phyloP scores from a whole-genome alignment of 2,888 invertebrate species.

The Campoplex nolae region DNA sequence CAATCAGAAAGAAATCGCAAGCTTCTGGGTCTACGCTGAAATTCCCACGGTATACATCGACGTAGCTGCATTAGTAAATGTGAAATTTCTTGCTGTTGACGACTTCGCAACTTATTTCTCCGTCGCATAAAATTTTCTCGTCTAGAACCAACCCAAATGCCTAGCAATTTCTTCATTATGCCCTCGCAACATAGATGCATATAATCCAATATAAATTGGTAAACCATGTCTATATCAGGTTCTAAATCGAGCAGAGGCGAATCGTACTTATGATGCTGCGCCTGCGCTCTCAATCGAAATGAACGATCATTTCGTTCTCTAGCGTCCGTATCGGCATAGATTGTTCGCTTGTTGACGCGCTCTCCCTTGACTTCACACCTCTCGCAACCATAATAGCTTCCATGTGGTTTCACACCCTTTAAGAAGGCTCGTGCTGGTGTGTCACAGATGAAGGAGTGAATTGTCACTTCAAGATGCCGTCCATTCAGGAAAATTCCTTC shows the following conservation, averaged over 20 bases:
- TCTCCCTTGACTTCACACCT: constrained; percentile 32
- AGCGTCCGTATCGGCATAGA: constrained; percentile 17
- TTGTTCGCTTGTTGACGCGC: constrained; percentile 10
- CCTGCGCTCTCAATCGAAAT: constrained; percentile 50
- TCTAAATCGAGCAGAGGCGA: constrained; percentile 53
- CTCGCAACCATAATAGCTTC: constrained; percentile 36
- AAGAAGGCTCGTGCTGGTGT: constrained; percentile 33
- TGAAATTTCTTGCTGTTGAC: constrained; percentile 22
- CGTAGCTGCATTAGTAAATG: background rate
- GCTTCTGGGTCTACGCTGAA: too few relatives aligned
- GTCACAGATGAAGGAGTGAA: constrained; percentile 38
- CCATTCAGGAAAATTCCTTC: constrained; percentile 21
- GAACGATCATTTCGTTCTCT: constrained; percentile 37
- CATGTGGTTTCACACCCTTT: constrained; percentile 25
- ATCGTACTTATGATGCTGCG: constrained; percentile 56
- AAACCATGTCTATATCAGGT: constrained; percentile 60
- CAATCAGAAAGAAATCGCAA: too few relatives aligned
- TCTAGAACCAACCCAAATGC: constrained; percentile 30
- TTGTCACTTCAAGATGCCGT: background rate
- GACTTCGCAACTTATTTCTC: background rate
- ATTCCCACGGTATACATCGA: too few relatives aligned
- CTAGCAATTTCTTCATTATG: constrained; percentile 54
- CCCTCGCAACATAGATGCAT: constrained; percentile 66
- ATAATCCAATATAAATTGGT: constrained; percentile 55
- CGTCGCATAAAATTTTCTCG: background rate